phyloP scores from a whole-genome alignment of 2,797 vertebrate species.

The Toxotes lorentzi region DNA sequence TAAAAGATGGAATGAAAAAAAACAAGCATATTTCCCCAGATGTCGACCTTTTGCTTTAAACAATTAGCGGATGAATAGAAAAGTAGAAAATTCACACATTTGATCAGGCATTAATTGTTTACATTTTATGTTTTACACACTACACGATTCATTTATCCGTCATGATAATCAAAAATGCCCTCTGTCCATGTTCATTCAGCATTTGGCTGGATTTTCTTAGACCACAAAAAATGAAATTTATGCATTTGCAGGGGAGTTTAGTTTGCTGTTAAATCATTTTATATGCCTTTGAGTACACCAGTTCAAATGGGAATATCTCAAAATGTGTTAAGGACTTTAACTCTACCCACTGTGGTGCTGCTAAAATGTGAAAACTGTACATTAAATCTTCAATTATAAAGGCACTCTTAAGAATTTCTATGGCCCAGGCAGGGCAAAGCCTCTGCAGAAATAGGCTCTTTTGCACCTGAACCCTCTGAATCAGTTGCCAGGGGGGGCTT shows the following conservation, averaged over 20 bases:
- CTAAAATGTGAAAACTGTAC: slow-evolving; percentile 35
- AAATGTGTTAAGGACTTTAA: slow-evolving; percentile 22
- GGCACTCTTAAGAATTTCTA: slow-evolving; percentile 37
- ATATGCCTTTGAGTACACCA: slow-evolving; percentile 5
- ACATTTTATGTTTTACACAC: too few relatives aligned
- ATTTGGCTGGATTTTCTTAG: background rate
- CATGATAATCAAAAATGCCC: background rate
- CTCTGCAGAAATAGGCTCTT: slow-evolving; percentile 55
- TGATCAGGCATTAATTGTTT: too few relatives aligned
- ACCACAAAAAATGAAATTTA: slow-evolving; percentile 16
- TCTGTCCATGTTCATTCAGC: background rate
- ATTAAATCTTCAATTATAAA: slow-evolving; percentile 44
- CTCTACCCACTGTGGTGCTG: slow-evolving; percentile 4
- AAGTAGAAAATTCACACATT: background rate
- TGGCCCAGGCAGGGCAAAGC: slow-evolving; percentile 34
- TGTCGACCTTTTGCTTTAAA: too few relatives aligned
- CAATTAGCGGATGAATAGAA: background rate
- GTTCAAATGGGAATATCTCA: background rate
- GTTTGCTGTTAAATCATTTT: slow-evolving; percentile 13
- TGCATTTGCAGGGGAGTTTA: slow-evolving; percentile 10
- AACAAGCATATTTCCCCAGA: too few relatives aligned
- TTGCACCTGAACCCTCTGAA: slow-evolving; percentile 31
- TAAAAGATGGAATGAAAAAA: too few relatives aligned
- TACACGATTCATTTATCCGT: too few relatives aligned
- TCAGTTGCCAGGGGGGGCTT: slow-evolving; percentile 54